Evolutionary conservation across 2,797 vertebrate species (phyloP).

Genomic region (Benthosema pterotum): DNA sequence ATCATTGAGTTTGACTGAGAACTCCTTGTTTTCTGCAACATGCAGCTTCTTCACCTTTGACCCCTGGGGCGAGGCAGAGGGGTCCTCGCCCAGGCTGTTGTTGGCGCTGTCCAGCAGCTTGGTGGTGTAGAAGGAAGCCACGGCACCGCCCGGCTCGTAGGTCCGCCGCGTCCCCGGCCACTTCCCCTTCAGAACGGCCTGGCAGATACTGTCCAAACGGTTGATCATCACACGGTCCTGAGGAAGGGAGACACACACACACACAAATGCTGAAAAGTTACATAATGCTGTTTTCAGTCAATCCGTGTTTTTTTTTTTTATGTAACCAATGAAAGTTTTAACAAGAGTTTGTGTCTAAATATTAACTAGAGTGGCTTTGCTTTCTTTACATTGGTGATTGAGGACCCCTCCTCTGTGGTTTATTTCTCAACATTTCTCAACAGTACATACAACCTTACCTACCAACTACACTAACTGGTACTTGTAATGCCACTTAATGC

Average conservation of each 20-base stretch:
- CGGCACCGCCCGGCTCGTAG: constrained; percentile 88
- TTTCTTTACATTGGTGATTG: too few relatives aligned
- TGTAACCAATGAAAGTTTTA: too few relatives aligned
- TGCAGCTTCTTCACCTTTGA: constrained; percentile 99
- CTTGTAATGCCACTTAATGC: too few relatives aligned
- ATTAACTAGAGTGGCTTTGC: too few relatives aligned
- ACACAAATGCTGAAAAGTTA: neutral
- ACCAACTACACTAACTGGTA: too few relatives aligned
- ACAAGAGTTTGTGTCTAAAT: too few relatives aligned
- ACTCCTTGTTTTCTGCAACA: constrained; percentile 99
- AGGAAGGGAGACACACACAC: neutral
- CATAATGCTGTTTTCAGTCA: too few relatives aligned
- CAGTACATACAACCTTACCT: too few relatives aligned
- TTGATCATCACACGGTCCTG: constrained; percentile 99
- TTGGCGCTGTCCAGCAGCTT: constrained; percentile 91
- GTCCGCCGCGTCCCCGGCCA: constrained; percentile 91
- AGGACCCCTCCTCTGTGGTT: too few relatives aligned
- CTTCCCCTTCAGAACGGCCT: constrained; percentile 96
- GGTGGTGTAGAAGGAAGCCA: constrained; percentile 98
- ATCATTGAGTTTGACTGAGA: constrained; percentile 99
- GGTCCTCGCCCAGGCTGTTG: constrained; percentile 88
- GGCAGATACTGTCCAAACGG: constrained; percentile 97
- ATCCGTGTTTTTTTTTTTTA: too few relatives aligned
- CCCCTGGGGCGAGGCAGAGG: constrained; percentile 92
- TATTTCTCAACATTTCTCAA: too few relatives aligned